Evolutionary conservation across 2,113 vertebrate species (phyloP).

Genomic region (Chauna torquata): DNA sequence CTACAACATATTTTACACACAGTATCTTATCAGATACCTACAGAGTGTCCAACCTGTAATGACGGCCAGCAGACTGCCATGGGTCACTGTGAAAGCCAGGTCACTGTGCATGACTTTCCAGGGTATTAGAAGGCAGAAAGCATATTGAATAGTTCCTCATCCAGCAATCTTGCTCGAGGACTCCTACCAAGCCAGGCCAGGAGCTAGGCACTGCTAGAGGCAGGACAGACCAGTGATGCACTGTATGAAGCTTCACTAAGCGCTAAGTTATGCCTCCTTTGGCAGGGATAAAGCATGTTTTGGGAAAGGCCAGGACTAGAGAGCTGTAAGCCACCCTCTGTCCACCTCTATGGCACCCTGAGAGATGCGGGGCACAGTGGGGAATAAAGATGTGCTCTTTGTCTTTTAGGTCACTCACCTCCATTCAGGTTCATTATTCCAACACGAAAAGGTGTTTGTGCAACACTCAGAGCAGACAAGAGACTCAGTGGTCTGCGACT

Average conservation of each 20-base stretch:
- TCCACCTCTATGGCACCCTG: background rate
- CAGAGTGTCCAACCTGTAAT: fast-evolving
- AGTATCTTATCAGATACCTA: background rate
- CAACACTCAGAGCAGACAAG: background rate
- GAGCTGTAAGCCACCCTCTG: background rate
- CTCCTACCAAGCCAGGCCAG: background rate
- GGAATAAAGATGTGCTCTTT: background rate
- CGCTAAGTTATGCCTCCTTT: background rate
- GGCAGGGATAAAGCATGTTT: background rate
- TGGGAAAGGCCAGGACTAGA: background rate
- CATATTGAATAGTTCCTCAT: background rate
- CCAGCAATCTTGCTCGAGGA: background rate
- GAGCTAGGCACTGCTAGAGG: background rate
- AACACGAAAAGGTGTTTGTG: background rate
- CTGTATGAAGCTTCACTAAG: background rate
- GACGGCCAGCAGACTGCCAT: background rate
- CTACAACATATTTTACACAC: background rate
- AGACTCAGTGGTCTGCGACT: background rate
- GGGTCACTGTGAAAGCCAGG: background rate
- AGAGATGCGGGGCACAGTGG: fast-evolving
- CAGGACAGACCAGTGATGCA: background rate
- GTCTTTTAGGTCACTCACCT: background rate
- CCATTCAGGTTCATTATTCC: background rate
- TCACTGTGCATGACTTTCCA: background rate
- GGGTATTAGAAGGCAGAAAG: background rate